Evolutionary conservation across 2,113 vertebrate species (phyloP).

Genomic region (Anolis carolinensis): DNA sequence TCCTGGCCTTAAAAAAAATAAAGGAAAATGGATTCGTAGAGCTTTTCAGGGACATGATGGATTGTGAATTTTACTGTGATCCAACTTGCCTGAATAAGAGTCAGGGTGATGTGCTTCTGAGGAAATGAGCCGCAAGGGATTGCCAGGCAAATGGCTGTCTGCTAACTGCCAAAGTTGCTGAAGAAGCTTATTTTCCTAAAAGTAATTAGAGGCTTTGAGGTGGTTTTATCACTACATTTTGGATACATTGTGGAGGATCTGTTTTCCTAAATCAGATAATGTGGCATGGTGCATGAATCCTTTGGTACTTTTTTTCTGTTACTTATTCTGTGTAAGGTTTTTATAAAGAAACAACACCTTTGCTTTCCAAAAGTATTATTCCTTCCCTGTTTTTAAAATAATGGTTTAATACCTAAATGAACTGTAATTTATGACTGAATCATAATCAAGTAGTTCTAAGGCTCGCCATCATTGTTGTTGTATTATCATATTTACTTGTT

Average conservation of each 20-base stretch:
- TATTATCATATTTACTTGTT: no score
- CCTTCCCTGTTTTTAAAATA: background rate
- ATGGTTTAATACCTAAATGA: background rate
- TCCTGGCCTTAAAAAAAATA: constrained; percentile 10
- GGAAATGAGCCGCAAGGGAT: constrained; percentile 7
- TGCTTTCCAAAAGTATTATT: background rate
- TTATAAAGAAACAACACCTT: background rate
- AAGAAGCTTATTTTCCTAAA: constrained; percentile 21
- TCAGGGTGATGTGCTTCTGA: background rate
- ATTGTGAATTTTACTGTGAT: constrained; percentile 20
- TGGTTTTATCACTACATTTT: constrained; percentile 21
- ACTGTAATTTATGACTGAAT: background rate
- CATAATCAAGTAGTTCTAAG: background rate
- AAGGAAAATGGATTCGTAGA: constrained; percentile 12
- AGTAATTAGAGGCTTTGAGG: background rate
- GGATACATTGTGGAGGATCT: constrained; percentile 22
- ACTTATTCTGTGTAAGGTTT: background rate
- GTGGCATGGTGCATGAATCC: background rate
- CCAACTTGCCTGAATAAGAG: constrained; percentile 44
- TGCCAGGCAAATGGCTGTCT: constrained; percentile 14
- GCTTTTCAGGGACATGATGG: constrained; percentile 49
- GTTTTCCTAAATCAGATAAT: constrained; percentile 10
- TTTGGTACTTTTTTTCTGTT: background rate
- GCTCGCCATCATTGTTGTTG: no score
- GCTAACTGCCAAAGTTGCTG: background rate